Percentiles rank a stretch among this genome's conserved stretches.
Conservation (phyloP, 1,140 invertebrate genomes). For the Drosophila orena region DNA sequence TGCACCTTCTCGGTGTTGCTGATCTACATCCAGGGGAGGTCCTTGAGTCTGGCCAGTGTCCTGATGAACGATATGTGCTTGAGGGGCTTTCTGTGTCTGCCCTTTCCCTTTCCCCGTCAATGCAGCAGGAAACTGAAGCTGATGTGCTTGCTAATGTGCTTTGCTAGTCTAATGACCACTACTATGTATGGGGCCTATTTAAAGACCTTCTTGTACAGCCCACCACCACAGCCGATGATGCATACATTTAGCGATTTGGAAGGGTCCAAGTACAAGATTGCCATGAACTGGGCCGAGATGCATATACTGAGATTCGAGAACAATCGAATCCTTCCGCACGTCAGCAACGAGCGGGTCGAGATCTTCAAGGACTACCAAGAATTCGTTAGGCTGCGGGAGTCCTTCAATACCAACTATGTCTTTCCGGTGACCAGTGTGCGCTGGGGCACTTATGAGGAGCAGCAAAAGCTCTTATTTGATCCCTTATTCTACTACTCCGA, state of each 20-base stretch:
- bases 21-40: constrained; percentile 43
- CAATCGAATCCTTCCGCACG: not conserved
- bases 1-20: constrained; percentile 50
- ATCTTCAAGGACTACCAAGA: not conserved
- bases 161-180: not conserved
- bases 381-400: constrained; percentile 21
- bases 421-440: constrained; percentile 38
- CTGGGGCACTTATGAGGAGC: constrained; percentile 50
- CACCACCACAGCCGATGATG: not conserved
- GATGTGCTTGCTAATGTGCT: not conserved
- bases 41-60: constrained; percentile 23
- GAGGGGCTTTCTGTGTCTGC: constrained; percentile 57
- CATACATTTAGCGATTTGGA: not conserved
- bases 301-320: not conserved
- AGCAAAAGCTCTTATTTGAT: constrained; percentile 42
- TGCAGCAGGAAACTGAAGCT: constrained; percentile 20
- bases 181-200: not conserved
- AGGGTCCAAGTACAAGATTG: not conserved
- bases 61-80: constrained; percentile 55
- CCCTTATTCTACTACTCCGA: constrained; percentile 57
- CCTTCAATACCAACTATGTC: constrained; percentile 44
- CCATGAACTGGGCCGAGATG: not conserved
- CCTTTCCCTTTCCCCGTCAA: constrained; percentile 31
- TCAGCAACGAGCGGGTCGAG: not conserved
- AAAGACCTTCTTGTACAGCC: not conserved